Percentiles rank a stretch among this genome's conserved stretches.
These are phyloP conservation scores for Caenorhabditis drosophilae DNA, from an alignment of 2,888 invertebrate genomes.

Conservation along the genomic window DNA sequence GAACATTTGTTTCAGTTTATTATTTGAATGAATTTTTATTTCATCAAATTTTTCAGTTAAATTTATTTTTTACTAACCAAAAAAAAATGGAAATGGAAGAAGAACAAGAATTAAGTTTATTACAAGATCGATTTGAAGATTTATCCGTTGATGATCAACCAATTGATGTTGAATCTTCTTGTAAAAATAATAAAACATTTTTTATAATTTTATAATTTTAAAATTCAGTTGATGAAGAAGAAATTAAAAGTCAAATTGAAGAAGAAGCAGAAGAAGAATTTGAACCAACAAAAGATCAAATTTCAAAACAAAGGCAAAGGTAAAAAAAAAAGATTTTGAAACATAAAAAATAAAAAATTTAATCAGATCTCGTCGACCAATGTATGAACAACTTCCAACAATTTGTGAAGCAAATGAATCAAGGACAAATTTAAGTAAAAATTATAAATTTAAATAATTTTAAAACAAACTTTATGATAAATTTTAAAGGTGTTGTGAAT, in stretches of 20 bases:
- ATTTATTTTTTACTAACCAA: too few species aligned
- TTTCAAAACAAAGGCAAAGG: neutral
- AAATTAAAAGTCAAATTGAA: constrained; percentile 1
- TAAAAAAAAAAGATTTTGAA: neutral
- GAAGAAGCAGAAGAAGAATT: neutral
- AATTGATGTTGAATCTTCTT: constrained; percentile 2
- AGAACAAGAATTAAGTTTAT: neutral
- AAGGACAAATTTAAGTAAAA: neutral
- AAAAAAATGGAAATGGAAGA: too few species aligned
- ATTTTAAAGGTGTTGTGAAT: neutral
- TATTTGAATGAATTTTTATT: too few species aligned
- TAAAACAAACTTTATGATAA: neutral
- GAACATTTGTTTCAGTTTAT: too few species aligned
- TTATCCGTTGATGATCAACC: constrained; percentile 1
- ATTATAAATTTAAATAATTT: neutral
- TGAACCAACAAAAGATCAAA: too few species aligned
- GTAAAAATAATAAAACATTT: neutral
- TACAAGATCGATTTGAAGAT: constrained; percentile 4
- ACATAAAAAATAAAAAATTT: neutral
- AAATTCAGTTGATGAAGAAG: constrained; percentile 3
- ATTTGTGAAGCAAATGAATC: neutral
- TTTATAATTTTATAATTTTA: neutral
- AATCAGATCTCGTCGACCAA: neutral
- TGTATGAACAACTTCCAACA: neutral
- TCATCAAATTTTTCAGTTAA: neutral